These are phyloP conservation scores for Ascidia mentula DNA, from an alignment of 23 tunicate genomes.

Conservation along the genomic window DNA sequence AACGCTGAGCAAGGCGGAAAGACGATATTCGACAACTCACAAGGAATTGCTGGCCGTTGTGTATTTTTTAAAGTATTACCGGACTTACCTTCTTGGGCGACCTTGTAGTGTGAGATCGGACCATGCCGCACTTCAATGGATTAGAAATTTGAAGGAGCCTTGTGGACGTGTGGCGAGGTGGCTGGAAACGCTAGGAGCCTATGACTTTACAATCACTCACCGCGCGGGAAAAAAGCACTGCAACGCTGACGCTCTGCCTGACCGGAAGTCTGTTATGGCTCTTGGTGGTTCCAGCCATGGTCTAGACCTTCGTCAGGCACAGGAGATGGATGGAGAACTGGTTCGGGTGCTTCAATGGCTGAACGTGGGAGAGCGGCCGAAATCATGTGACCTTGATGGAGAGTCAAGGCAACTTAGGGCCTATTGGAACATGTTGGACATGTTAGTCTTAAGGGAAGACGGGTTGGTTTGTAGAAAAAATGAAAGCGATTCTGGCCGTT, in stretches of 20 bases:
- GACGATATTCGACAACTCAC: not conserved
- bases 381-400: not conserved
- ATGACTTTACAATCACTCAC: slow-evolving; percentile 9
- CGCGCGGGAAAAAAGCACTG: slow-evolving; percentile 18
- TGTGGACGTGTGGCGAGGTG: slow-evolving; percentile 18
- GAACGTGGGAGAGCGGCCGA: not conserved
- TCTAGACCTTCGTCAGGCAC: too few species aligned
- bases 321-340: too few species aligned
- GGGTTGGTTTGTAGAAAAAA: not conserved
- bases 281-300: too few species aligned
- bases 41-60: slow-evolving; percentile 9
- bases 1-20: slow-evolving; percentile 1
- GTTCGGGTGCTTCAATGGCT: not conserved
- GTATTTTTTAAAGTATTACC: slow-evolving; percentile 4
- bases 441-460: not conserved
- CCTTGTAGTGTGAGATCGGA: slow-evolving; percentile 19
- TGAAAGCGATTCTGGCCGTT: not conserved
- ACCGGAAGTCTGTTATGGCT: too few species aligned
- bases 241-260: slow-evolving; percentile 15
- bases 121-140: slow-evolving; percentile 35
- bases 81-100: slow-evolving; percentile 11
- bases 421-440: slow-evolving; percentile 6
- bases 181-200: slow-evolving; percentile 7
- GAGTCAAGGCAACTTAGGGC: not conserved
- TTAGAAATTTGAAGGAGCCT: not conserved